These are phyloP conservation scores for Phorcus lineatus DNA, from an alignment of 2,888 invertebrate genomes.

Conservation along the genomic window DNA sequence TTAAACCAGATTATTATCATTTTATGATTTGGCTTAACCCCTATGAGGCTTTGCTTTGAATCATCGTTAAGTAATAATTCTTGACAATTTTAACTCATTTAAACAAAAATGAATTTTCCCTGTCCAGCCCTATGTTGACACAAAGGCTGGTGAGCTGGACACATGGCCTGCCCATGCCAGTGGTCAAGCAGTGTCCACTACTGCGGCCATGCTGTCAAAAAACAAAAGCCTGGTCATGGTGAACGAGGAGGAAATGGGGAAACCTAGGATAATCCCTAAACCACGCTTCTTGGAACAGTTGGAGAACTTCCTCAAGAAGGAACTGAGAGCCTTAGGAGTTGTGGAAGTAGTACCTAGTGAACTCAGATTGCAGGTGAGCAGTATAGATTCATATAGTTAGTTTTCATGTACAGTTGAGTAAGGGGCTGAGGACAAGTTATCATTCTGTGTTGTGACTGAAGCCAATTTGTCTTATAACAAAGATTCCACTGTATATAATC, in stretches of 20 bases:
- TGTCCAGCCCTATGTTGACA: constrained; percentile 70
- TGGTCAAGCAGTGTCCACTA: constrained; percentile 62
- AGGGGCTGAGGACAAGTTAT: too few relatives aligned
- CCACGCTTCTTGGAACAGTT: constrained; percentile 74
- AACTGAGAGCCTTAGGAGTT: constrained; percentile 70
- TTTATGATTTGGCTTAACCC: background rate
- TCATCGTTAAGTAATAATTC: too few relatives aligned
- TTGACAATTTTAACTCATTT: too few relatives aligned
- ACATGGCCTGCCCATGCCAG: constrained; percentile 76
- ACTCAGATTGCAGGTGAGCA: constrained; percentile 69
- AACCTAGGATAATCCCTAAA: constrained; percentile 71
- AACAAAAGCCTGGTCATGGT: constrained; percentile 69
- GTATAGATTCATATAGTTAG: background rate
- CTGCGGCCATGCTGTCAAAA: constrained; percentile 68
- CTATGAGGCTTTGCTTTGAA: too few relatives aligned
- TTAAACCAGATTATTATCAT: background rate
- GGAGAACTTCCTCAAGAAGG: constrained; percentile 73
- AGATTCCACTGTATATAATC: too few relatives aligned
- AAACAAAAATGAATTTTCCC: background rate
- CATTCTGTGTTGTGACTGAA: too few relatives aligned
- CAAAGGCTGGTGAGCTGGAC: constrained; percentile 71
- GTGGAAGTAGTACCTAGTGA: constrained; percentile 71
- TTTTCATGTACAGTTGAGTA: too few relatives aligned
- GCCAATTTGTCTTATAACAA: too few relatives aligned
- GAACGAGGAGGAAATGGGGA: constrained; percentile 69